These are phyloP conservation scores for Pteruthius melanotis DNA, from an alignment of 2,113 vertebrate genomes.

Conservation along the genomic window DNA sequence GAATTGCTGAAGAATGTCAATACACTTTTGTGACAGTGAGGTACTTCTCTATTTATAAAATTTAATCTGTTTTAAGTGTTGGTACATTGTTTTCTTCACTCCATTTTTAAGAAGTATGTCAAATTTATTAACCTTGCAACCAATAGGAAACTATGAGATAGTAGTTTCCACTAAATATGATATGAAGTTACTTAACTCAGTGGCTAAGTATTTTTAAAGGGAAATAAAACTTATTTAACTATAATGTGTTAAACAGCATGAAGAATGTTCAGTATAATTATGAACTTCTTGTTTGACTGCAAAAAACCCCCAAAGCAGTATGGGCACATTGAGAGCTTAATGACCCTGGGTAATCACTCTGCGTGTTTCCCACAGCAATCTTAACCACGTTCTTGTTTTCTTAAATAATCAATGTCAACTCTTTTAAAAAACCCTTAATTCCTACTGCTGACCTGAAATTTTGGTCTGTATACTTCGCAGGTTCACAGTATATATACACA, in stretches of 20 bases:
- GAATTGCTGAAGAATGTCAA: neutral
- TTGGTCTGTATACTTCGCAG: neutral
- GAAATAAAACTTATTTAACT: neutral
- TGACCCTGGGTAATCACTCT: neutral
- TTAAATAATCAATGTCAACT: neutral
- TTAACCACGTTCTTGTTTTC: neutral
- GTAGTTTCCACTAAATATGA: neutral
- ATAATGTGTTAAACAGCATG: neutral
- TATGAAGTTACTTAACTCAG: neutral
- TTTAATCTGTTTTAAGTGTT: neutral
- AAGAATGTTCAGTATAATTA: neutral
- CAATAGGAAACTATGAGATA: neutral
- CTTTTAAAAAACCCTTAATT: neutral
- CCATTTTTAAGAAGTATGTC: neutral
- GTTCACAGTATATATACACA: neutral
- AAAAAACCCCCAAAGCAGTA: neutral
- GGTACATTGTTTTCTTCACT: neutral
- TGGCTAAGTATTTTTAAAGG: neutral
- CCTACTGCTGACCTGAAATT: neutral
- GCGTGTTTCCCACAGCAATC: neutral
- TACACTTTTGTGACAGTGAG: neutral
- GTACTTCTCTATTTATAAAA: neutral
- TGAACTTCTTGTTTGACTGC: neutral
- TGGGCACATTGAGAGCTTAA: neutral
- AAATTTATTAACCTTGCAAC: neutral